Percentiles rank a stretch among this genome's conserved stretches.
Conservation (phyloP, 2,113 vertebrate genomes). For the Echinops telfairi region DNA sequence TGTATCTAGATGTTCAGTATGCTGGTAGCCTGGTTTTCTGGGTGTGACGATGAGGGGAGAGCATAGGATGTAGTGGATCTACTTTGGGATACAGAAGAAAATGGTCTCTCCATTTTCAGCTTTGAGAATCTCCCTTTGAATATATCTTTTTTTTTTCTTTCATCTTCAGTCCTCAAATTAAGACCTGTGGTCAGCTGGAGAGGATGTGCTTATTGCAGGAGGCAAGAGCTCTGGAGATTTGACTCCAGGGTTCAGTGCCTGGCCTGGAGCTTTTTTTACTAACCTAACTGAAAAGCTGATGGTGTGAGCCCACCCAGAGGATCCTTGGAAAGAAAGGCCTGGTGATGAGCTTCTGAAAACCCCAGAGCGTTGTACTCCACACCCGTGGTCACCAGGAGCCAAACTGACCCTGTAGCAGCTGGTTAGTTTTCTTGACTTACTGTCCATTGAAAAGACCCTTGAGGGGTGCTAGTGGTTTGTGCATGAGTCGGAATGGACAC, state of each 20-base stretch:
- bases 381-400: not conserved
- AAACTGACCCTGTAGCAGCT: not conserved
- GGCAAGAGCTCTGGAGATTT: not conserved
- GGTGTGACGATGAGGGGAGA: not conserved
- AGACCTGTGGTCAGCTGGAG: conserved; percentile 9
- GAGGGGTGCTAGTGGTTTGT: not conserved
- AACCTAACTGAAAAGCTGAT: not conserved
- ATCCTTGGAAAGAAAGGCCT: not conserved
- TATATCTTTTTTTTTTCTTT: conserved; percentile 28
- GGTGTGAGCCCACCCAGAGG: not conserved
- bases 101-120: not conserved
- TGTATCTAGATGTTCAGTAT: conserved; percentile 44
- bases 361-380: not conserved
- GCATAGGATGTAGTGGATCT: conserved; percentile 1
- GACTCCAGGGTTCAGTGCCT: not conserved
- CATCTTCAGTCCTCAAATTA: not conserved
- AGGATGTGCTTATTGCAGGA: not conserved
- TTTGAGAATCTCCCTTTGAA: not conserved
- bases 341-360: not conserved
- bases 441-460: not conserved
- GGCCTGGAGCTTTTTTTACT: not conserved
- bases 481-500: not conserved
- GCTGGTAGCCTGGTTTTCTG: conserved; percentile 32
- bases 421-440: not conserved
- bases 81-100: conserved; percentile 15